Evolutionary conservation across 2,113 vertebrate genomes (phyloP).

Genomic region (Chunga burmeisteri): DNA sequence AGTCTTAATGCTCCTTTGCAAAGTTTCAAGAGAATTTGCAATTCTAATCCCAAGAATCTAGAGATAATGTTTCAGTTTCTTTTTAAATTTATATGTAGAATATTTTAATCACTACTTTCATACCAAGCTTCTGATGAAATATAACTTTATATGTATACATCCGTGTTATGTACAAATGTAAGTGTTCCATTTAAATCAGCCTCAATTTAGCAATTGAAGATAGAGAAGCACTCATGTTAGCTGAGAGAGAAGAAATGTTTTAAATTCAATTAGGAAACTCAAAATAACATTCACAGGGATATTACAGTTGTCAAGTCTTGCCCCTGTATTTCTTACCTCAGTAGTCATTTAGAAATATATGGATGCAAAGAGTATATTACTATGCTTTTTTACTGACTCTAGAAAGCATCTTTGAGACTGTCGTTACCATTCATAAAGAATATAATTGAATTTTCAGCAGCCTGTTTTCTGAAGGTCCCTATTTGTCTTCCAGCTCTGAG

Average conservation of each 20-base stretch:
- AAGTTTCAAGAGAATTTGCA: neutral
- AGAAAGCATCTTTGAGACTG: neutral
- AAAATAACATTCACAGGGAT: neutral
- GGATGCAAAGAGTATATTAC: neutral
- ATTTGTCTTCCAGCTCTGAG: neutral
- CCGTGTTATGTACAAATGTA: neutral
- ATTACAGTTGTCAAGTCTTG: neutral
- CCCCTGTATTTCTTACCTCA: neutral
- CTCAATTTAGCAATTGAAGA: neutral
- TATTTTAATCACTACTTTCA: neutral
- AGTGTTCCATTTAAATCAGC: neutral
- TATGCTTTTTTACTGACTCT: neutral
- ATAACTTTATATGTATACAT: neutral
- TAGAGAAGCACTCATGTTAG: neutral
- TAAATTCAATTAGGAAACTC: neutral
- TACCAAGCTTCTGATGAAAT: neutral
- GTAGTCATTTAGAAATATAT: neutral
- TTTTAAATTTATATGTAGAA: neutral
- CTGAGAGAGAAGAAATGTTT: neutral
- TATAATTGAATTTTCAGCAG: neutral
- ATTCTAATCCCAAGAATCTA: neutral
- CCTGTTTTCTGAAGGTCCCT: neutral
- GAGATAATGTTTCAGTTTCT: neutral
- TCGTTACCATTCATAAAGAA: neutral
- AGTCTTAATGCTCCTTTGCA: neutral